Conservation (phyloP, 2,888 invertebrate genomes). For the Andrena dorsata region DNA sequence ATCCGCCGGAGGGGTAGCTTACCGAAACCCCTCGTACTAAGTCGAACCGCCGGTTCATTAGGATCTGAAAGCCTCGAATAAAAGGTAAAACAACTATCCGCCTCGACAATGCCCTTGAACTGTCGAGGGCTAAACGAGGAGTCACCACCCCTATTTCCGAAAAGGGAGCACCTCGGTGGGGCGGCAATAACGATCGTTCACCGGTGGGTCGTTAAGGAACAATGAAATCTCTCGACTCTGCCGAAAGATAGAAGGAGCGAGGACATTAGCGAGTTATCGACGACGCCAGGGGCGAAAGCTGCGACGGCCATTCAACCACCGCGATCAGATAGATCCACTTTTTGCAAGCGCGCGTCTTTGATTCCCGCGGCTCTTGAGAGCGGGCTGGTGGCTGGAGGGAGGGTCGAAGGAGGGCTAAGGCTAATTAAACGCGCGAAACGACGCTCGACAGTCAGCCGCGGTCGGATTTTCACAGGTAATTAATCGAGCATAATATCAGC, state of each 20-base stretch:
- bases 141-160: neutral
- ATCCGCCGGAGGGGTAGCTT: neutral
- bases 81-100: too few species aligned
- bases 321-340: conserved; percentile 38
- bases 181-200: conserved; percentile 42
- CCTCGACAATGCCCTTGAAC: conserved; percentile 10
- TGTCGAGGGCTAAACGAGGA: conserved; percentile 13
- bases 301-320: conserved; percentile 23
- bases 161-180: conserved; percentile 10
- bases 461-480: conserved; percentile 59
- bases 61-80: too few species aligned
- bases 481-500: conserved; percentile 64
- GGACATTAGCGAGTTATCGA: conserved; percentile 56
- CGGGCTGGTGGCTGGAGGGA: neutral
- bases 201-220: conserved; percentile 51
- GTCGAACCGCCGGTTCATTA: conserved; percentile 18
- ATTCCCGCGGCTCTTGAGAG: neutral
- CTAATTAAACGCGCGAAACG: conserved; percentile 58
- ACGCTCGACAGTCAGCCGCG: conserved; percentile 44
- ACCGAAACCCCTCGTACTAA: neutral
- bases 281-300: conserved; percentile 16
- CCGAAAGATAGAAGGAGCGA: conserved; percentile 14
- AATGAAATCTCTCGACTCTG: conserved; percentile 39
- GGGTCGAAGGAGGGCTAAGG: neutral
- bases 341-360: conserved; percentile 31